Evolutionary conservation across 2,113 vertebrate genomes (phyloP).

Genomic region (Procavia capensis): DNA sequence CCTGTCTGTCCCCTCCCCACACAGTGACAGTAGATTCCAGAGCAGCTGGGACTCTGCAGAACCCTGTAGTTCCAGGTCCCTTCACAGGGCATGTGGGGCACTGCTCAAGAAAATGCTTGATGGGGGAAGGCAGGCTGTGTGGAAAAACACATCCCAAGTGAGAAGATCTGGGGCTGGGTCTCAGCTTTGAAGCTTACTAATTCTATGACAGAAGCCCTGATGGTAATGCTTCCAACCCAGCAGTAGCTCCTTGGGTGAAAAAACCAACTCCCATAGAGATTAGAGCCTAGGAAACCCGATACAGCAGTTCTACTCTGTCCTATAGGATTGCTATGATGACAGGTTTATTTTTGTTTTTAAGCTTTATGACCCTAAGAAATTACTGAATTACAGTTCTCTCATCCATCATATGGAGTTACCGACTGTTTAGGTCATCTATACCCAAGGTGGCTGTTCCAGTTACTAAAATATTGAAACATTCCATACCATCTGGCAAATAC

Average conservation of each 20-base stretch:
- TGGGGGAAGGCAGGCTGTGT: background rate
- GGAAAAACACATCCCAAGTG: background rate
- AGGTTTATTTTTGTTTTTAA: background rate
- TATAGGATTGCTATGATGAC: background rate
- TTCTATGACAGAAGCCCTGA: background rate
- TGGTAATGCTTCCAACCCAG: background rate
- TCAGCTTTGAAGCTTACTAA: background rate
- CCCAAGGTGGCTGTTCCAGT: background rate
- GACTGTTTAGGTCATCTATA: background rate
- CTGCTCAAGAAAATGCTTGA: background rate
- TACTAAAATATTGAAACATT: background rate
- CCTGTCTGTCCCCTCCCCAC: background rate
- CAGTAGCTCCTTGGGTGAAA: background rate
- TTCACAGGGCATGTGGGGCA: background rate
- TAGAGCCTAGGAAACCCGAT: background rate
- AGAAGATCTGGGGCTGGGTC: background rate
- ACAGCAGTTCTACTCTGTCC: background rate
- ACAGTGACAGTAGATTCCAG: background rate
- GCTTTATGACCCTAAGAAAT: slow-evolving; percentile 20
- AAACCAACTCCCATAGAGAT: background rate
- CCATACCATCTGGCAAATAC: background rate
- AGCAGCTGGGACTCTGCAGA: background rate
- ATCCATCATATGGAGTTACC: background rate
- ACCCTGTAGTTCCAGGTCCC: background rate
- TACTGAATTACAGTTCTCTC: background rate